Percentiles rank a stretch among this genome's conserved stretches.
phyloP scores from a whole-genome alignment of 92 coral and sea anemone genomes.

The Epizoanthus fatuus region DNA sequence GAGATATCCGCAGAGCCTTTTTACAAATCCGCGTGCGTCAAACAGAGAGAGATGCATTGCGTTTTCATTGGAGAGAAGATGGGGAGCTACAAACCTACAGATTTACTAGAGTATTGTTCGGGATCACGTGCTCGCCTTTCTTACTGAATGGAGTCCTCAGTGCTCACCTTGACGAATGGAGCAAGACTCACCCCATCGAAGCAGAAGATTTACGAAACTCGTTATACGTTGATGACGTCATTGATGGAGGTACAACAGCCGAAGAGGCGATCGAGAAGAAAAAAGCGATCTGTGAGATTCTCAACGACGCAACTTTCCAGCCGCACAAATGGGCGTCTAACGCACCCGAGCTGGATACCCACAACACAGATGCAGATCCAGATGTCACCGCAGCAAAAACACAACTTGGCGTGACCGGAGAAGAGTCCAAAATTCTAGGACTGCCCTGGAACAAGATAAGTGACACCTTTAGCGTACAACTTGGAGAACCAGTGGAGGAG shows the following conservation, averaged over 20 bases:
- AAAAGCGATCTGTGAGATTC: background rate
- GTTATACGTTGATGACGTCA: constrained; percentile 24
- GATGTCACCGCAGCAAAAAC: constrained; percentile 64
- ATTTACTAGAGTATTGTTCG: background rate
- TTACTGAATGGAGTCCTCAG: background rate
- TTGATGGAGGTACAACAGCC: background rate
- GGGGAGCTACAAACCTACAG: background rate
- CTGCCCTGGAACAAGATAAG: constrained; percentile 54
- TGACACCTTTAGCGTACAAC: constrained; percentile 45
- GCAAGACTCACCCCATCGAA: background rate
- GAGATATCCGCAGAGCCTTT: too few species aligned
- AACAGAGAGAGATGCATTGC: background rate
- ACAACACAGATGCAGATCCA: background rate
- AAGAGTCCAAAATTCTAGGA: constrained; percentile 59
- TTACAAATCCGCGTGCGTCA: too few species aligned
- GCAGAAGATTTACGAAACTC: background rate
- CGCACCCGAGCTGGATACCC: background rate
- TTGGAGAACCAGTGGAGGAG: constrained; percentile 35
- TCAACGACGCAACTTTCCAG: background rate
- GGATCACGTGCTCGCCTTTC: background rate
- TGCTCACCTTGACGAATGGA: background rate
- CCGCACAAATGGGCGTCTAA: constrained; percentile 11
- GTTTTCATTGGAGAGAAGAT: background rate
- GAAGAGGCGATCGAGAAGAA: constrained; percentile 5
- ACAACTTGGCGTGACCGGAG: constrained; percentile 35